Evolutionary conservation across 2,888 invertebrate genomes (phyloP), one percentile per base, ranked within the genome.

Genomic region (Pomacea canaliculata): DNA sequence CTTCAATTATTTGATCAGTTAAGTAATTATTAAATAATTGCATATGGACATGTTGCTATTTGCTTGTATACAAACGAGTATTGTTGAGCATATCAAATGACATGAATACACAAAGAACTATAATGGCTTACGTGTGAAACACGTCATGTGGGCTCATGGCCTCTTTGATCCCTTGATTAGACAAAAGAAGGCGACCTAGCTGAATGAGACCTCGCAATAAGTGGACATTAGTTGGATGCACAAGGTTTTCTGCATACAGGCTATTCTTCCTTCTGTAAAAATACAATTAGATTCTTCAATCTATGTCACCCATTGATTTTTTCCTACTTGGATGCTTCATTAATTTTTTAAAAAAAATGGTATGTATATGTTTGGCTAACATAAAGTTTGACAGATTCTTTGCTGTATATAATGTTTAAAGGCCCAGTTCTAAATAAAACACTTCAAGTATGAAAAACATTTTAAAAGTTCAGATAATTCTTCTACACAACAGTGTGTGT

Each of bases 171-270:
- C 85, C 85, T 49, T 85, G 76, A 69, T 84, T 85, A 59, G 76
- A 75, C 37, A 78, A 73, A 18, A 89, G 79, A 13, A 90, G 80
- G 19, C 81, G 81, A 9, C 89, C 89, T 49, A 90, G 82, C 74
- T 89, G 87, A 71, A 89, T 85, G 46, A 90, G 80, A 1, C 89
- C 87, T 67, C 89, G 79, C 75, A 90, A 81, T 48, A 90, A 77
- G 76, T 88, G 85, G 0, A 89, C 88, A 81, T 90, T 90, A 71
- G 80, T 86, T 9, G 83, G 82, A 56, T 86, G 78, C 75, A 89
- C 76, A 67, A 88, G 79, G 79, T 88, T 85, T 62, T 89, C 87
- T 18, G 86, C 85, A 75, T 85, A 79, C 56, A 85, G 71, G 18
- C 49, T 77, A 7, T 70, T 56, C 66, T 80, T 80, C 13, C 51